A percentile compares a stretch with the other conserved stretches of the same genome.
phyloP scores from a whole-genome alignment of 2,888 invertebrate genomes.

The Tuta absoluta region DNA sequence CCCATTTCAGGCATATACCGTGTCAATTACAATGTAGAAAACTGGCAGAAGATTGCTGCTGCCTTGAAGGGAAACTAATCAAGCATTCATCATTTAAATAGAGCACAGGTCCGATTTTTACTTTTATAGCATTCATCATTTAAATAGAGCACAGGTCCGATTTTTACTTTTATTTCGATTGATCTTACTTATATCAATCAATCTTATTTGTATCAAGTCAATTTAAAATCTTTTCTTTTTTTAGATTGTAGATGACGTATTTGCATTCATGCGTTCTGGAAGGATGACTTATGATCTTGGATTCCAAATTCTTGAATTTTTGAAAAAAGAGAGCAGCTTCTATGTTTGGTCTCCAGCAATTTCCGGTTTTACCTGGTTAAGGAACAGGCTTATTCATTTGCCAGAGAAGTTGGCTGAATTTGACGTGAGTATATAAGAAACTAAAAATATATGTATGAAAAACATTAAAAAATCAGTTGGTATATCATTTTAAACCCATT shows the following conservation, averaged over 20 bases:
- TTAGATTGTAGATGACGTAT: constrained; percentile 74
- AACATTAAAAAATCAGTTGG: no score
- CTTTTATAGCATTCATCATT: no score
- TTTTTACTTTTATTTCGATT: no score
- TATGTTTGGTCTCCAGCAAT: constrained; percentile 73
- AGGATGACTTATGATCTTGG: constrained; percentile 56
- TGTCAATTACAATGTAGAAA: constrained; percentile 83
- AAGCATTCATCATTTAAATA: constrained; percentile 83
- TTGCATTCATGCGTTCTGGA: constrained; percentile 68
- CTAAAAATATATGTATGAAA: no score
- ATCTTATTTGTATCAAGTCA: background rate
- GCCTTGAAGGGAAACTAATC: constrained; percentile 57
- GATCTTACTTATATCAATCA: no score
- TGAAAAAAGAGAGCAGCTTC: constrained; percentile 66
- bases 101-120: constrained; percentile 83
- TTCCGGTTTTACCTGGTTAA: constrained; percentile 66
- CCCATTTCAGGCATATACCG: constrained; percentile 80
- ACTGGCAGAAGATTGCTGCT: constrained; percentile 77
- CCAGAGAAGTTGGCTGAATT: constrained; percentile 55
- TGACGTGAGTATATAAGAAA: constrained; percentile 69
- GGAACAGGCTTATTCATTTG: constrained; percentile 67
- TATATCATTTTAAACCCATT: no score
- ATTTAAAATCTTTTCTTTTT: constrained; percentile 30
- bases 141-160: no score
- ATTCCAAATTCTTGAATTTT: constrained; percentile 65